Evolutionary conservation across 2,113 vertebrate genomes (phyloP).

Genomic region (Pteronura brasiliensis): DNA sequence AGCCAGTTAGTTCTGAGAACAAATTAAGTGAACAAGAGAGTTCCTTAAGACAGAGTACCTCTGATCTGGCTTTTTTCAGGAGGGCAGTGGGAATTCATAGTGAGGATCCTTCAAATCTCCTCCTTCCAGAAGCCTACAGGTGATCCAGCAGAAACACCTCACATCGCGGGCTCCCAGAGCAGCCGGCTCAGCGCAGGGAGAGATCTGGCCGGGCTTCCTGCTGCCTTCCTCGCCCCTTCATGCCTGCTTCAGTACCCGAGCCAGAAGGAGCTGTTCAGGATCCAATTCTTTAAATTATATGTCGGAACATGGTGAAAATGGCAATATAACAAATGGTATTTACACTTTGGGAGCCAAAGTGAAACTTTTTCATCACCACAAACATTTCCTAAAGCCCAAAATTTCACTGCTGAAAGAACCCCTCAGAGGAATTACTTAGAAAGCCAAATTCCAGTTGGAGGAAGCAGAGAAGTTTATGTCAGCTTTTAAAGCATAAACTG

Average conservation of each 20-base stretch:
- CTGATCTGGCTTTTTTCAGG: neutral
- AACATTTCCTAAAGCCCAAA: conserved; percentile 18
- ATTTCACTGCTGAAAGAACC: neutral
- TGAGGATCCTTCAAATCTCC: neutral
- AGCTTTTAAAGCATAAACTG: neutral
- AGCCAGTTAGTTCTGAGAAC: neutral
- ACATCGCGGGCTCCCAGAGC: neutral
- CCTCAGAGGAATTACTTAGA: neutral
- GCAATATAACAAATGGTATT: conserved; percentile 19
- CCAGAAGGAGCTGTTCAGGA: neutral
- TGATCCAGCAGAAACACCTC: too few relatives aligned
- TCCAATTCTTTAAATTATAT: neutral
- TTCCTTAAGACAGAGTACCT: neutral
- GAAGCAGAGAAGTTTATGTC: neutral
- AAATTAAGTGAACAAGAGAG: neutral
- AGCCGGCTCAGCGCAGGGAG: rapidly evolving
- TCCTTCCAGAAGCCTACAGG: neutral
- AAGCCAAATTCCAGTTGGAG: neutral
- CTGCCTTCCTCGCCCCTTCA: neutral
- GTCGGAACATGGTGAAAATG: neutral
- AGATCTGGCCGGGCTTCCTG: neutral
- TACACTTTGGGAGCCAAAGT: neutral
- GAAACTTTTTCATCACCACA: neutral
- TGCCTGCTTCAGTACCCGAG: neutral
- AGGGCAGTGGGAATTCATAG: neutral